These are phyloP conservation scores for Andricus grossulariae DNA, from an alignment of 1,140 invertebrate genomes.

Conservation along the genomic window DNA sequence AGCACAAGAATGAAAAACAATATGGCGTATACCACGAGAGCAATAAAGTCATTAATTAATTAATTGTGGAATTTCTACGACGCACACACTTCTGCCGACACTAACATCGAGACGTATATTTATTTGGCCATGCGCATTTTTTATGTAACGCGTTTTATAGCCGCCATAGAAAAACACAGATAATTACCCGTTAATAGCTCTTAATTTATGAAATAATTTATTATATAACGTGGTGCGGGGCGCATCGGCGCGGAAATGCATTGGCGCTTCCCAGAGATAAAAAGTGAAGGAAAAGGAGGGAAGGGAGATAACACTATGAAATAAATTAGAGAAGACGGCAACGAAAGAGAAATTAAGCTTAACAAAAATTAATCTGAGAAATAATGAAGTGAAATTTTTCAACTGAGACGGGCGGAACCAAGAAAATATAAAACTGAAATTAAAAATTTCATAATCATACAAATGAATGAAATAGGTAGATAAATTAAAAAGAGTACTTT, in stretches of 20 bases:
- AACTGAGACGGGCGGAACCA: too few species aligned
- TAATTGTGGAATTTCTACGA: slow-evolving; percentile 41
- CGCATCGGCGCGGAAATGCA: slow-evolving; percentile 30
- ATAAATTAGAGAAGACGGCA: too few species aligned
- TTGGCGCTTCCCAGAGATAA: slow-evolving; percentile 11
- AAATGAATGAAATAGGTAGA: too few species aligned
- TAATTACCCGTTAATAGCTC: slow-evolving; percentile 65
- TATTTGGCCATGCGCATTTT: slow-evolving; percentile 28
- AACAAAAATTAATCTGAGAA: too few species aligned
- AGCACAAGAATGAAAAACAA: slow-evolving; percentile 26
- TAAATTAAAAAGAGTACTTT: too few species aligned
- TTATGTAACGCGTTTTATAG: slow-evolving; percentile 26
- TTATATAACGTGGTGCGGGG: slow-evolving; percentile 55
- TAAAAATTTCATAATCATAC: too few species aligned
- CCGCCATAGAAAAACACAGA: slow-evolving; percentile 59
- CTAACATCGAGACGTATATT: slow-evolving; percentile 27
- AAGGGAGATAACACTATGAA: too few species aligned
- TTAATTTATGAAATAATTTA: slow-evolving; percentile 67
- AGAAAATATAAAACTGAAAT: too few species aligned
- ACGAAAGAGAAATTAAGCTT: too few species aligned
- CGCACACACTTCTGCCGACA: slow-evolving; percentile 11
- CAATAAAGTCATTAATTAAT: slow-evolving; percentile 44
- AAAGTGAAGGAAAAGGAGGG: background rate
- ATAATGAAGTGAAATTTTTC: too few species aligned
- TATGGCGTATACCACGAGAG: slow-evolving; percentile 6